phyloP scores from a whole-genome alignment of 37 sponge, comb jelly and placozoan species.

The Chondrosia reniformis region DNA sequence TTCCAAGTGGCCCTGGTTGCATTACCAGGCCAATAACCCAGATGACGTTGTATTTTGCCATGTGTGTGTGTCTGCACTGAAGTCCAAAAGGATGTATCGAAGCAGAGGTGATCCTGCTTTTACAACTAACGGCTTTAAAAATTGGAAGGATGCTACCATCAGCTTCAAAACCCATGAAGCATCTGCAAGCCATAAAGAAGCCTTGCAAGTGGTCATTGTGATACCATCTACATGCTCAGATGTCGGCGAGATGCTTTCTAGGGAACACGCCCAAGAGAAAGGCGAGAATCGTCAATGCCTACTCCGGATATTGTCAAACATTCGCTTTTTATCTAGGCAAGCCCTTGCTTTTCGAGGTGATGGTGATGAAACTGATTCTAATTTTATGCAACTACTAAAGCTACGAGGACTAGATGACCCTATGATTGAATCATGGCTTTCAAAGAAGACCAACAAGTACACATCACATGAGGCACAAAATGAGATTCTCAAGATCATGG shows the following conservation, averaged over 20 bases:
- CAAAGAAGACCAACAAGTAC: slow-evolving; percentile 17
- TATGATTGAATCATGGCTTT: slow-evolving; percentile 17
- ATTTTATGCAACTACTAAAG: slow-evolving; percentile 28
- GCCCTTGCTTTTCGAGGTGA: slow-evolving; percentile 47
- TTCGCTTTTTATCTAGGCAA: slow-evolving; percentile 42
- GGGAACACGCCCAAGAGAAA: slow-evolving; percentile 27
- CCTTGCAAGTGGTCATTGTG: slow-evolving; percentile 11
- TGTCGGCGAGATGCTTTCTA: slow-evolving; percentile 40
- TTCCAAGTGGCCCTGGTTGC: slow-evolving; percentile 7
- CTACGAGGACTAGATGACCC: slow-evolving; percentile 11
- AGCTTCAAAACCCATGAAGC: slow-evolving; percentile 20
- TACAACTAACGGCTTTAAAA: slow-evolving; percentile 4
- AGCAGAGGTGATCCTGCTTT: slow-evolving; percentile 26
- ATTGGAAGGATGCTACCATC: slow-evolving; percentile 33
- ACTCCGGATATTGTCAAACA: slow-evolving; percentile 17
- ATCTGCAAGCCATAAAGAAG: slow-evolving; percentile 31
- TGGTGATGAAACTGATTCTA: slow-evolving; percentile 43
- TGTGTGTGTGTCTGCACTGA: slow-evolving; percentile 12
- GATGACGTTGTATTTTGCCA: slow-evolving; percentile 32
- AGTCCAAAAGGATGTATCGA: not conserved
- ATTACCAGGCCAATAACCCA: not conserved
- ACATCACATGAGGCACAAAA: slow-evolving; percentile 18
- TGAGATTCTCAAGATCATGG: slow-evolving; percentile 22
- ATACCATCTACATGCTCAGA: slow-evolving; percentile 25
- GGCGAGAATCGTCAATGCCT: slow-evolving; percentile 13